Evolutionary conservation across 2,888 invertebrate species (phyloP).

Genomic region (Drosophila ezoana): DNA sequence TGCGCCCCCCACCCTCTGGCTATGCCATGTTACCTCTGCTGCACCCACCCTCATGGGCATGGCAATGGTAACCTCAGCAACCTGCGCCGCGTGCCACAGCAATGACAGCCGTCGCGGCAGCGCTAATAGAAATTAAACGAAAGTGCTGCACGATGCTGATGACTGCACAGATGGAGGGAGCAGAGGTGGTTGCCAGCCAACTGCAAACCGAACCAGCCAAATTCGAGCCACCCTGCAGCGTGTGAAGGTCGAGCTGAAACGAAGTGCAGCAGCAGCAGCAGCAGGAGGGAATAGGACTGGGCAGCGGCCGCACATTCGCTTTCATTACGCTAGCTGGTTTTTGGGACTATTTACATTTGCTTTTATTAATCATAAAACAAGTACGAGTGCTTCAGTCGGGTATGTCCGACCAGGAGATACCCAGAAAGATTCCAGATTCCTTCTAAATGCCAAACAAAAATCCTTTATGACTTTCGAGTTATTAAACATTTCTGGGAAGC

Average conservation of each 20-base stretch:
- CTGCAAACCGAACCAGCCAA: conserved; percentile 13
- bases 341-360: conserved; percentile 75
- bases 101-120: conserved; percentile 63
- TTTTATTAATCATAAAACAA: conserved; percentile 73
- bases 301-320: conserved; percentile 35
- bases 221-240: conserved; percentile 35
- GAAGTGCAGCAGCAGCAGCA: conserved; percentile 39
- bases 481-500: no score
- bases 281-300: not conserved
- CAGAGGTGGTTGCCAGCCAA: conserved; percentile 22
- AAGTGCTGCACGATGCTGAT: conserved; percentile 56
- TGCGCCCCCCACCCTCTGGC: not conserved
- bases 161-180: conserved; percentile 2
- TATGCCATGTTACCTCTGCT: not conserved
- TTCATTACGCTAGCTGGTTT: conserved; percentile 55
- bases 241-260: conserved; percentile 66
- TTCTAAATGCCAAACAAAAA: no score
- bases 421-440: no score
- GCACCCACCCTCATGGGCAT: conserved; percentile 11
- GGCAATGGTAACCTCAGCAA: conserved; percentile 69
- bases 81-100: conserved; percentile 76
- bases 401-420: no score
- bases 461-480: no score
- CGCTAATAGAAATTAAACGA: conserved; percentile 81
- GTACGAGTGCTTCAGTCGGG: no score